These are phyloP conservation scores for Polymixis flavicincta DNA, from an alignment of 2,888 invertebrate species.

Conservation along the genomic window DNA sequence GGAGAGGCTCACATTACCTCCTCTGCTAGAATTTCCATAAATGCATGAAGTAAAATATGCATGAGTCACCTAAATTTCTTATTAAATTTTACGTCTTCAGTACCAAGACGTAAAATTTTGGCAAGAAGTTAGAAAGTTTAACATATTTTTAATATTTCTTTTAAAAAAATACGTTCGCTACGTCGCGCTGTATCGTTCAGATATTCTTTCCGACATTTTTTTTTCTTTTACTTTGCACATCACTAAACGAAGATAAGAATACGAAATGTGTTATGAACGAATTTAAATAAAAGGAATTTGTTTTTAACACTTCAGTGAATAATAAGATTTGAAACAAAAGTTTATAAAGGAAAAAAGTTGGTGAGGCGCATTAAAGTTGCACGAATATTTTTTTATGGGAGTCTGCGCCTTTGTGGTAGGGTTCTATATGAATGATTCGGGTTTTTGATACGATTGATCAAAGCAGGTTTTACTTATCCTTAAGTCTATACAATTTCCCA, in stretches of 20 bases:
- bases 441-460: neutral
- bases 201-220: neutral
- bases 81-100: constrained; percentile 32
- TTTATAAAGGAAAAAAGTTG: constrained; percentile 12
- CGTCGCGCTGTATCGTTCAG: neutral
- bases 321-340: neutral
- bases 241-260: constrained; percentile 24
- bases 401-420: neutral
- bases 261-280: constrained; percentile 20
- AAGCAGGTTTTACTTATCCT: neutral
- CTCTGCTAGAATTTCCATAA: constrained; percentile 5
- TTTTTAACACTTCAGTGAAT: constrained; percentile 39
- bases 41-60: constrained; percentile 36
- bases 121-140: constrained; percentile 23
- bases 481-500: neutral
- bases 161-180: too few species aligned
- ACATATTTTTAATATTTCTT: constrained; percentile 11
- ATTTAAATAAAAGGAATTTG: constrained; percentile 40
- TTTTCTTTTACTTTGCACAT: constrained; percentile 26
- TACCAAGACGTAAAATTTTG: neutral
- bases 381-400: constrained; percentile 9
- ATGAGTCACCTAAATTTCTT: constrained; percentile 4
- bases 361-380: neutral
- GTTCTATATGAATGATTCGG: neutral
- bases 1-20: neutral